phyloP scores from a whole-genome alignment of 35 echinoderm and acorn worm genomes.

The Hemicentrotus pulcherrimus region DNA sequence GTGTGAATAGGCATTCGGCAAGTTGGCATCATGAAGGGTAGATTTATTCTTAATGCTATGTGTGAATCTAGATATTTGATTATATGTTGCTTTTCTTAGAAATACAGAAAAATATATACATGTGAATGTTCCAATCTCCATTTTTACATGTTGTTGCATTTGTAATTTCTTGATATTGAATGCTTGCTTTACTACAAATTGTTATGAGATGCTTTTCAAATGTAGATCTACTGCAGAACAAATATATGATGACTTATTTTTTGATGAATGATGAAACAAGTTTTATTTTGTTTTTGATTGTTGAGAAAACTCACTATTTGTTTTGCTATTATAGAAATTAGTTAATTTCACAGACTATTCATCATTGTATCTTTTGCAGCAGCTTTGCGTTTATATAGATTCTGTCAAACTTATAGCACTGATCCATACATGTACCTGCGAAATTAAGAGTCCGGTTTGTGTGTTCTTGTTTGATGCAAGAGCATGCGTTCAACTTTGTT shows the following conservation, averaged over 20 bases:
- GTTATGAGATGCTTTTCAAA: neutral
- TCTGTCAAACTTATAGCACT: neutral
- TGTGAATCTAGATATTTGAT: neutral
- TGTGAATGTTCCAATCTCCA: neutral
- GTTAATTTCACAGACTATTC: neutral
- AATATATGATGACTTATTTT: slow-evolving; percentile 9
- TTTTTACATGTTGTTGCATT: neutral
- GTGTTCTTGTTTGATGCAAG: neutral
- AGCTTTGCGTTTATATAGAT: neutral
- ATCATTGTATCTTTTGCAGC: neutral
- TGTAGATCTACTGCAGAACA: neutral
- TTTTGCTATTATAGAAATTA: neutral
- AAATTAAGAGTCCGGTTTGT: neutral
- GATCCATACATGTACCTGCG: too few relatives aligned
- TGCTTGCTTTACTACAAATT: neutral
- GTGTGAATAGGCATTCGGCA: neutral
- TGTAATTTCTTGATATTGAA: neutral
- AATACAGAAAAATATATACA: neutral
- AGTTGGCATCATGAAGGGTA: neutral
- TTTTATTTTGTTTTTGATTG: slow-evolving; percentile 7
- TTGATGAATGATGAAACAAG: slow-evolving; percentile 5
- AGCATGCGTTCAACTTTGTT: neutral
- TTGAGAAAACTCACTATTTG: slow-evolving; percentile 3
- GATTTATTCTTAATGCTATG: neutral
- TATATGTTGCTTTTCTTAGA: neutral